A percentile compares a stretch with the other conserved stretches of the same genome.
phyloP scores from a whole-genome alignment of 35 echinoderm and acorn worm species.

The Heliocidaris erythrogramma region DNA sequence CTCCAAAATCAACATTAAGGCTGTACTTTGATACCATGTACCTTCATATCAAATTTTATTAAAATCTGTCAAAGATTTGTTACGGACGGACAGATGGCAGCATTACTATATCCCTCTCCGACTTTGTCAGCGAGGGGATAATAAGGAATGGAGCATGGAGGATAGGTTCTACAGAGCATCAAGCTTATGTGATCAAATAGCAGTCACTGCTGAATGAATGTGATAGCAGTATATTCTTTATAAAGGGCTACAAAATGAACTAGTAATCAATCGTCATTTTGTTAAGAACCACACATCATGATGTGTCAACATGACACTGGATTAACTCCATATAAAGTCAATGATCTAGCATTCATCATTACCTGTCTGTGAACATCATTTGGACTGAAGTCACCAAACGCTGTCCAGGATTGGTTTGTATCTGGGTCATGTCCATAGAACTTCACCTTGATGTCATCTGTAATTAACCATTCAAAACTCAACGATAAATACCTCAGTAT shows the following conservation, averaged over 20 bases:
- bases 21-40: no score
- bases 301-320: not conserved
- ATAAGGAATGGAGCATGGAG: not conserved
- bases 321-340: no score
- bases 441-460: slow-evolving; percentile 37
- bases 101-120: no score
- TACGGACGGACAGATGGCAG: no score
- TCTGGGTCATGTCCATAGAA: not conserved
- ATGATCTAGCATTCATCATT: not conserved
- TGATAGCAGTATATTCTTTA: not conserved
- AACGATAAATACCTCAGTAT: not conserved
- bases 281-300: not conserved
- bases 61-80: no score
- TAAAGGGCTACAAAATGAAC: not conserved
- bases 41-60: no score
- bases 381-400: not conserved
- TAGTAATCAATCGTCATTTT: not conserved
- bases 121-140: no score
- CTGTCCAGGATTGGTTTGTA: not conserved
- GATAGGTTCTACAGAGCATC: not conserved
- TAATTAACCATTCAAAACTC: not conserved
- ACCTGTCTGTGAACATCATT: slow-evolving; percentile 51
- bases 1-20: no score
- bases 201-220: not conserved
- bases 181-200: not conserved